A percentile compares a stretch with the other conserved stretches of the same genome.
phyloP scores from a whole-genome alignment of 92 coral and sea anemone genomes.

The Porites rus region DNA sequence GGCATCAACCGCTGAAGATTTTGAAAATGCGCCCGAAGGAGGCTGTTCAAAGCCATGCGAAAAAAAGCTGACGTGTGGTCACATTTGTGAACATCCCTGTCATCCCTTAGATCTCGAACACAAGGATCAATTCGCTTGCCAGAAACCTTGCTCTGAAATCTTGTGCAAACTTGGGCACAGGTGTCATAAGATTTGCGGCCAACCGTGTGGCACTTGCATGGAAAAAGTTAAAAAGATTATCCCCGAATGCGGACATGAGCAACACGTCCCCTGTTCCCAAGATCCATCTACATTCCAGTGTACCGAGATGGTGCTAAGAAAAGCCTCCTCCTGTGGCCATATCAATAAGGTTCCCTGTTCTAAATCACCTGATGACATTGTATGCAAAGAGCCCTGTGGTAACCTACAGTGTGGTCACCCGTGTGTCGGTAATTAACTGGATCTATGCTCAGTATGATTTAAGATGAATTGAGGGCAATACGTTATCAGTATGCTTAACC shows the following conservation, averaged over 20 bases:
- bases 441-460: background rate
- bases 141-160: constrained; percentile 58
- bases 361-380: constrained; percentile 33
- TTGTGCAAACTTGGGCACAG: constrained; percentile 65
- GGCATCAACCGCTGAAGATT: constrained; percentile 75
- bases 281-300: constrained; percentile 60
- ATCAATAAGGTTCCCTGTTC: constrained; percentile 49
- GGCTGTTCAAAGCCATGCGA: constrained; percentile 78
- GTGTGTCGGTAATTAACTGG: background rate
- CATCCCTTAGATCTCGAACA: constrained; percentile 86
- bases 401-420: constrained; percentile 7
- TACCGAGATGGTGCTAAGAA: constrained; percentile 6
- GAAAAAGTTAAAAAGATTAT: constrained; percentile 58
- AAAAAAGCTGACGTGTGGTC: constrained; percentile 63
- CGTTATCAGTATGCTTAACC: no score
- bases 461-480: no score
- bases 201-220: constrained; percentile 69
- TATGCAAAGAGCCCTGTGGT: constrained; percentile 67
- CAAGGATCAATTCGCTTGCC: constrained; percentile 56
- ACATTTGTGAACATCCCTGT: constrained; percentile 69
- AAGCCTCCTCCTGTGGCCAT: constrained; percentile 78
- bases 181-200: constrained; percentile 64
- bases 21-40: constrained; percentile 85
- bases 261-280: constrained; percentile 73
- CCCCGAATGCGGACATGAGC: constrained; percentile 71